These are phyloP conservation scores for Mesaphorura yosii DNA, from an alignment of 1,140 invertebrate species.

Conservation along the genomic window DNA sequence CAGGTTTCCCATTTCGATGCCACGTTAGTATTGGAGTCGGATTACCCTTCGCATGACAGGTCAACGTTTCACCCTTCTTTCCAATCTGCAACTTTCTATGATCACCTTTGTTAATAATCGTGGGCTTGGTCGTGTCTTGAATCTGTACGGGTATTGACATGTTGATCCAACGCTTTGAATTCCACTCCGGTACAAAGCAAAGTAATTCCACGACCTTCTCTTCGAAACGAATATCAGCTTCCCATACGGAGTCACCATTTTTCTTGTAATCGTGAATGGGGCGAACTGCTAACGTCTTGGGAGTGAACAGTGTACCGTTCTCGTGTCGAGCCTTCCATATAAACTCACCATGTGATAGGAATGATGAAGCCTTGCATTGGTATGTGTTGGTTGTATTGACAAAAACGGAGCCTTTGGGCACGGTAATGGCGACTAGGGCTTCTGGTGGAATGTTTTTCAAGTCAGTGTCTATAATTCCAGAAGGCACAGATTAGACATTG, in stretches of 20 bases:
- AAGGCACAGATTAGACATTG: no score
- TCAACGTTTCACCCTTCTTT: neutral
- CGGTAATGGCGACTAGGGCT: no score
- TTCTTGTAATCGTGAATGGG: neutral
- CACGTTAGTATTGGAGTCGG: neutral
- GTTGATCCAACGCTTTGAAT: neutral
- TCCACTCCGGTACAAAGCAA: neutral
- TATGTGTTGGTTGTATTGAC: no score
- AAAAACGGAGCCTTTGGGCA: no score
- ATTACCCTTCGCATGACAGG: neutral
- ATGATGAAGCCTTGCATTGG: no score
- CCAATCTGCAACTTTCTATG: neutral
- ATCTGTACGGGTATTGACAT: no score
- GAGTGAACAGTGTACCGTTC: no score
- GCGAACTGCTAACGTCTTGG: no score
- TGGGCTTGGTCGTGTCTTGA: neutral
- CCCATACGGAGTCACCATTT: neutral
- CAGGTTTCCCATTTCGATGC: neutral
- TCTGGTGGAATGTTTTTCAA: no score
- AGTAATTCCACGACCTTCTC: neutral
- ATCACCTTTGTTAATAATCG: neutral
- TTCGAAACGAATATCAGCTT: neutral
- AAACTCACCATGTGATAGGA: no score
- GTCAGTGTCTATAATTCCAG: no score
- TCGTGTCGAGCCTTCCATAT: no score